Conservation (phyloP, 2,797 vertebrate species). For the Anniella stebbinsi region DNA sequence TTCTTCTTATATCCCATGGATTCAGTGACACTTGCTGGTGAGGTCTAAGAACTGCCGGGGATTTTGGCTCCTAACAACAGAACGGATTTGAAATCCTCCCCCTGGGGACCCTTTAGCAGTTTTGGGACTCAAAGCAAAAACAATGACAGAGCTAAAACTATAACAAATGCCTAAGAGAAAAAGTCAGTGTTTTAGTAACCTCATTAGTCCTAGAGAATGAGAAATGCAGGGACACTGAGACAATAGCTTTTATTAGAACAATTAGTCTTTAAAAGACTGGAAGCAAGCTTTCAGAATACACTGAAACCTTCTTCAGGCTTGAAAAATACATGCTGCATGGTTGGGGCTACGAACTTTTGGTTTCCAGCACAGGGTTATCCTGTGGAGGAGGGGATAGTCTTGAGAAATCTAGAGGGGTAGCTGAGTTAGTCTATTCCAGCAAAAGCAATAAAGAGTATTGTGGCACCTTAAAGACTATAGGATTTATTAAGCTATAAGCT, state of each 20-base stretch:
- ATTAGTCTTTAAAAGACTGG: not conserved
- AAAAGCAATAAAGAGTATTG: no score
- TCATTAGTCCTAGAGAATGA: not conserved
- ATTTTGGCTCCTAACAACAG: not conserved
- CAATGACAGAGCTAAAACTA: no score
- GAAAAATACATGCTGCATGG: not conserved
- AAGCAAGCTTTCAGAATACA: not conserved
- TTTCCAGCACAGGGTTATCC: not conserved
- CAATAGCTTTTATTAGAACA: not conserved
- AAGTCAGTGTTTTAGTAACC: not conserved
- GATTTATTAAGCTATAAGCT: no score
- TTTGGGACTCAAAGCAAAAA: not conserved
- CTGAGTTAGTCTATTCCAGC: no score
- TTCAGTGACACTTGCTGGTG: constrained; percentile 22
- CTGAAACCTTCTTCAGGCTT: not conserved
- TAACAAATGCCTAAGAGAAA: not conserved
- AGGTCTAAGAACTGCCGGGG: not conserved
- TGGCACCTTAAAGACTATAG: no score
- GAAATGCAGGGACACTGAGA: not conserved
- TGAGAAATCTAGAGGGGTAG: no score
- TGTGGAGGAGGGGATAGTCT: not conserved
- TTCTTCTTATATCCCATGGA: not conserved
- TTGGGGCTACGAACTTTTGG: not conserved
- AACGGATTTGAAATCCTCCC: not conserved
- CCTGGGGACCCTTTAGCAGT: no score